These are phyloP conservation scores for Leptestheria dahalacensis DNA, from an alignment of 1,140 invertebrate species.

Conservation along the genomic window DNA sequence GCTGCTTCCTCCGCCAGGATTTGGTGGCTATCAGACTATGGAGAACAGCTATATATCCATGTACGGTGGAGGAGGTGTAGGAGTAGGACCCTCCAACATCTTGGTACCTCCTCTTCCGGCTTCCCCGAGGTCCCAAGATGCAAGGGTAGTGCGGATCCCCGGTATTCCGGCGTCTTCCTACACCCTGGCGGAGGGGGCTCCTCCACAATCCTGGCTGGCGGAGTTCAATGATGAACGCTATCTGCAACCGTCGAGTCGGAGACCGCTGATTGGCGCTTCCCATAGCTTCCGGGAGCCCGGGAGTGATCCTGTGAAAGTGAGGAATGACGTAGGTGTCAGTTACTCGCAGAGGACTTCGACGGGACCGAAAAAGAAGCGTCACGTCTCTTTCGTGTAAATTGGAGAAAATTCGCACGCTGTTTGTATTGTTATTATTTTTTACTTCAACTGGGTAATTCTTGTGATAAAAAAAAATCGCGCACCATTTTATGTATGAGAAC, in stretches of 20 bases:
- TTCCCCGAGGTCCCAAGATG: neutral
- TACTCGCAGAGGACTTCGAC: conserved; percentile 6
- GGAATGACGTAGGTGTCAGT: neutral
- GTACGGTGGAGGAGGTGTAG: too few species aligned
- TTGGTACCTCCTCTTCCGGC: neutral
- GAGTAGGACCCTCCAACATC: too few species aligned
- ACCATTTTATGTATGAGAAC: too few species aligned
- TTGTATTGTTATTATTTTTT: too few species aligned
- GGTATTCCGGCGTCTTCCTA: neutral
- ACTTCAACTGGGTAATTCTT: too few species aligned
- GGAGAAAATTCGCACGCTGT: neutral
- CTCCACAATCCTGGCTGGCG: neutral
- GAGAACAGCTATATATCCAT: conserved; percentile 1
- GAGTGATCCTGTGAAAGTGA: neutral
- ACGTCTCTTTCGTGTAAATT: conserved; percentile 18
- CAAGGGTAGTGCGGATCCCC: neutral
- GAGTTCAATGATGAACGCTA: conserved; percentile 4
- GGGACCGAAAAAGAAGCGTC: conserved; percentile 15
- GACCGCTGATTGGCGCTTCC: conserved; percentile 6
- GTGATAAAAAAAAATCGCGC: too few species aligned
- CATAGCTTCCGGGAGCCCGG: neutral
- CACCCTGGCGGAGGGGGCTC: neutral
- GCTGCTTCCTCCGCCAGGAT: neutral
- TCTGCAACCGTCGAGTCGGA: neutral
- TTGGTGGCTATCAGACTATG: neutral